Evolutionary conservation across 2,888 invertebrate species (phyloP), one percentile per base, ranked within the genome.

Genomic region (Ichneumoninae sp.): DNA sequence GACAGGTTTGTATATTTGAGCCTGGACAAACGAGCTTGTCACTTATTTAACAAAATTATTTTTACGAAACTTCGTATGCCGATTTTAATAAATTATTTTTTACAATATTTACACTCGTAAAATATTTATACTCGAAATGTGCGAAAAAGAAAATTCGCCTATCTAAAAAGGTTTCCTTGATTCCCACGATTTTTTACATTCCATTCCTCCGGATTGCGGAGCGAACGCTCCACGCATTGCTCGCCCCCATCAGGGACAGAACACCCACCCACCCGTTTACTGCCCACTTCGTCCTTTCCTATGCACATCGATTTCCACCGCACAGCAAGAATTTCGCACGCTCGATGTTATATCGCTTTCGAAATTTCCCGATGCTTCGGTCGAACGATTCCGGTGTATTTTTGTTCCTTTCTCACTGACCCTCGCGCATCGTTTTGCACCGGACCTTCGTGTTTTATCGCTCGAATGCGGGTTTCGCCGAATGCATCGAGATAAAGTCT

Each of bases 321-420:
- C 22, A 75, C 50, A 36, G 75, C 52, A 65, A 65, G 52, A 75
- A 66, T 75, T 75, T 65, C 75, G 22, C 50, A 36, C 19, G 65
- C 50, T 50, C 65, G 50, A 50, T 50, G 16, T 75, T 52, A 65
- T 75, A 65, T 52, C 63, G 74, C 30, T 63, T 19, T 7, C 5
- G 36, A 52, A 33, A 75, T 75, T 75, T 65, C 65, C 33, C 65
- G 33, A 74, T 16, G 13, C 47, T 50, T 44, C 10, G 3, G 26
- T 19, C 30, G 30, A 30, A 13, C 70, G 70, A 54, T 36, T 54
- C 19, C 36, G 52, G 40, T 60, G 60, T 44, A 60, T 60, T 47
- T n/a, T 73, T 22, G 60, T 19, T 52, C 47, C 44, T 63, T 63
- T 26, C 26, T 30, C 44, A 60, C 47, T 47, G 47, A n/a, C 50